Conservation (phyloP, 2,888 invertebrate species). For the Seira musarum region DNA sequence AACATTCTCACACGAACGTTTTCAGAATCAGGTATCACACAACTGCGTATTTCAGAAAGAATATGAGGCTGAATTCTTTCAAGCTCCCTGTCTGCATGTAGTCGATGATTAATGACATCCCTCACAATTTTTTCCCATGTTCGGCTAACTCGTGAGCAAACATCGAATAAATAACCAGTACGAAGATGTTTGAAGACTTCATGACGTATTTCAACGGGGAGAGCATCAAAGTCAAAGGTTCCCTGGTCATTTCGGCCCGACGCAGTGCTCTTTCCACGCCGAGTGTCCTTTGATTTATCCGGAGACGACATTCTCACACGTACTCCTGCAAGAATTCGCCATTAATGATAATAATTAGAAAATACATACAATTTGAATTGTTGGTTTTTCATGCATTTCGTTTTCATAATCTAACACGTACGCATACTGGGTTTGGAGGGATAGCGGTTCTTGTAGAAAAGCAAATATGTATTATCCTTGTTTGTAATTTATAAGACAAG, state of each 20-base stretch:
- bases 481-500: too few species aligned
- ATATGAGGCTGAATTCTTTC: too few species aligned
- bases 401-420: too few species aligned
- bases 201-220: constrained; percentile 60
- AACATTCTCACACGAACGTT: constrained; percentile 32
- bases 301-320: neutral
- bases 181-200: constrained; percentile 55
- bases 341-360: neutral
- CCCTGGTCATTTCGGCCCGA: neutral
- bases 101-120: constrained; percentile 47
- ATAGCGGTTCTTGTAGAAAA: too few species aligned
- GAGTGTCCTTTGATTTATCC: neutral
- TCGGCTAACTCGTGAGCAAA: constrained; percentile 41
- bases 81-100: too few species aligned
- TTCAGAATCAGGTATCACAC: too few species aligned
- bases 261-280: too few species aligned
- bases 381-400: too few species aligned
- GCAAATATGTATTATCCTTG: too few species aligned
- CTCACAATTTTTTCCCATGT: constrained; percentile 59
- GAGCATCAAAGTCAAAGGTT: constrained; percentile 25
- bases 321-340: neutral
- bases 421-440: too few species aligned
- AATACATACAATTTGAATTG: too few species aligned
- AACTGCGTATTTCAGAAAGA: too few species aligned
- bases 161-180: constrained; percentile 46